Base-by-base conservation (phyloP, 1,140 invertebrate genomes). In the Drosophila tani region DNA sequence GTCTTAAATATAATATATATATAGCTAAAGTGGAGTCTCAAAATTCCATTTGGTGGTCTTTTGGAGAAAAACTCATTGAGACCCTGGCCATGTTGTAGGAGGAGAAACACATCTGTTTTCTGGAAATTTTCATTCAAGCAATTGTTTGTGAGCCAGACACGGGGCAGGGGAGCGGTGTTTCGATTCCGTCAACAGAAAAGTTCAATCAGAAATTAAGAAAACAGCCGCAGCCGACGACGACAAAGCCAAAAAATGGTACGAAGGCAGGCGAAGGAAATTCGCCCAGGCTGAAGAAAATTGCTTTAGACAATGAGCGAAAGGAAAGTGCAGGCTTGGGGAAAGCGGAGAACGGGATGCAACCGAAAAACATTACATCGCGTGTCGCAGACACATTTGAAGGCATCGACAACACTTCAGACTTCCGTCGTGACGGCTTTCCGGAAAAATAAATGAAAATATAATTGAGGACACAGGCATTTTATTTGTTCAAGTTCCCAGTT, bases 181-280 rank as follows among this genome's bases (percentile, higher is more conserved):
- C 62, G 64, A 81, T 81, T 84, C 85, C 85, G 78, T 88, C 85
- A 90, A 84, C 85, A 90, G 79, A 90, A 91, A 90, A 90, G 82
- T 90, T 90, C 85, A 91, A 90, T 90, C 85, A 90, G 86, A 88
- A 88, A 91, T 88, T 88, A 88, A 91, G 84, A 90, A 88, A 91
- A 91, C 85, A 85, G 75, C 78, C 85, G 85, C 79, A 76, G 71
- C 15, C 43, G 67, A 66, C 59, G 12, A 70, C 43, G 50, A 71
- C 66, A 74, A 74, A n/a, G 41, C 41, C 50, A 76, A 90, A 90
- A 90, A 88, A 79, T 79, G 70, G 71, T 79, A 64, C 55, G 29
- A 55, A 67, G 46, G 59, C 79, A 74, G 63, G 76, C 77, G 84
- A 62, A 60, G 82, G 76, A 90, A 90, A 75, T 71, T 64, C 63